Evolutionary conservation across 2,113 vertebrate genomes (phyloP), one percentile per base, ranked within the genome.

Genomic region (Atrichornis clamosus): DNA sequence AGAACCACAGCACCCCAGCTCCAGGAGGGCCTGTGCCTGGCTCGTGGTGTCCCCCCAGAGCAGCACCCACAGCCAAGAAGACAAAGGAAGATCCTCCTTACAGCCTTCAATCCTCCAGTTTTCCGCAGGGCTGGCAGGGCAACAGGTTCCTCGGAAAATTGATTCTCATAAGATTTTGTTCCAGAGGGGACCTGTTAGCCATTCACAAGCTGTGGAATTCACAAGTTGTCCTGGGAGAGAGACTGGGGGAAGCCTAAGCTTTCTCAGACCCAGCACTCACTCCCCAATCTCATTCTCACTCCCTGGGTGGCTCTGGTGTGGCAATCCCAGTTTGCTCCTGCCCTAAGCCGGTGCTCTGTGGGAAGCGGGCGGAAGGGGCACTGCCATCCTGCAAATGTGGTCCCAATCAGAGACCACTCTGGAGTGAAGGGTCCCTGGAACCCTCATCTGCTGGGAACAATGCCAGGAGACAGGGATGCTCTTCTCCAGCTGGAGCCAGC

Each of bases 251-350:
- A 91, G 13, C 13, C 21, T 47, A 69, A 35, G 52, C 19, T 76
- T 85, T 95, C 47, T 28, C 23, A 77, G 14, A 27, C n/a, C 11
- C 30, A 12, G 33, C 5, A 13, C 47, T 78, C 74, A 35, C 22
- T 18, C 12, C 22, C 14, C 0, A 0, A 32, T 76, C 32, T 84
- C 41, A 37, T 85, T 63, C 11, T 33, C 0, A 0, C 22, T 56
- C n/a, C 16, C 53, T 73, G 65, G 12, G 49, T 76, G 46, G 15
- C 39, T 50, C 32, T 60, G 44, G 6, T 60, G 5, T 10, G 33
- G 11, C 44, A 60, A 13, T 15, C 23, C 8, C 1, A 0, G 19
- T 60, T 68, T 49, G 12, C 17, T 91, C 20, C 53, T 83, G 22
- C 53, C 24, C 15, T 52, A 79, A 84, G 11, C 26, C 1, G 0